phyloP scores from a whole-genome alignment of 2,797 vertebrate genomes.

The Eulemur mongoz region DNA sequence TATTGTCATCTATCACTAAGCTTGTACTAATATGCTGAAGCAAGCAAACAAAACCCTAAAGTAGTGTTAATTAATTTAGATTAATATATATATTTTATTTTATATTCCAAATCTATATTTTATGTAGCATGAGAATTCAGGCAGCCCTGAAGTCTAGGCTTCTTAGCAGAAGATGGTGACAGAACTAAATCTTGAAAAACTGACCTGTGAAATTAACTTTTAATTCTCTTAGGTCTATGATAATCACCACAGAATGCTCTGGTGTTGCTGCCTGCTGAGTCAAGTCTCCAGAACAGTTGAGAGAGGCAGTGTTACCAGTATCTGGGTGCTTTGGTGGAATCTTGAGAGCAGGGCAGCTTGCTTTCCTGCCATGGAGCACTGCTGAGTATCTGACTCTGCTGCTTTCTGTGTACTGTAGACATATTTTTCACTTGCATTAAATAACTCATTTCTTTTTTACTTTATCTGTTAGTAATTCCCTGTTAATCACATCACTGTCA shows the following conservation, averaged over 20 bases:
- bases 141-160: neutral
- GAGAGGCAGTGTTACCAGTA: neutral
- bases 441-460: conserved; percentile 37
- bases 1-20: conserved; percentile 25
- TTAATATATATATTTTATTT: neutral
- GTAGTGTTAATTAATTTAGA: neutral
- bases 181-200: neutral
- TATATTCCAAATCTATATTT: neutral
- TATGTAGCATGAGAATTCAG: neutral
- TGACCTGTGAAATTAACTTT: neutral
- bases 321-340: neutral
- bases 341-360: neutral
- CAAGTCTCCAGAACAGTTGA: neutral
- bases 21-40: neutral
- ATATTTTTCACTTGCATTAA: neutral
- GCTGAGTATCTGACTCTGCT: neutral
- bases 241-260: neutral
- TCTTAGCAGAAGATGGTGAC: neutral
- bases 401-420: neutral
- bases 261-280: neutral
- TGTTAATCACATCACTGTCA: conserved; percentile 49
- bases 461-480: neutral
- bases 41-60: neutral
- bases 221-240: neutral
- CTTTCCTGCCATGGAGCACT: neutral